Evolutionary conservation across 2,113 vertebrate species (phyloP), one percentile per base, ranked within the genome.

Genomic region (Prolemur simus): DNA sequence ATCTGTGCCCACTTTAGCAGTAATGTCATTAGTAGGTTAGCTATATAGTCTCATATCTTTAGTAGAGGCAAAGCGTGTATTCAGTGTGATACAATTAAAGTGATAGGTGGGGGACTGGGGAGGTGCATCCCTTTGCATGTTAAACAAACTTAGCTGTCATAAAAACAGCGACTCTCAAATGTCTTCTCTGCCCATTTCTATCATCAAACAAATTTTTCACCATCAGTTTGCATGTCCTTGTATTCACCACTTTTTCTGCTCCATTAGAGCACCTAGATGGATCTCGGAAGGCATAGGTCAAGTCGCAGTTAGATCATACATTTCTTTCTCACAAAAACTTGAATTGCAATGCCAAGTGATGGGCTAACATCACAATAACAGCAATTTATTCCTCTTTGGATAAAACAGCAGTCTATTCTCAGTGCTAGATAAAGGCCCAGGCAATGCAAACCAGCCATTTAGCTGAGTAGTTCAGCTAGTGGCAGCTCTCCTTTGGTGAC

Each of bases 321-420:
- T 99, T 98, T 98, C 99, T 98, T 97, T 96, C 98, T 98, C 98
- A 99, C 98, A 99, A 98, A 99, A 99, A 98, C 98, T 98, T 98
- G 98, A 99, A 99, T 99, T 99, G 98, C 98, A 98, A 98, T 99
- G 98, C 98, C 98, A 98, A 99, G 99, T 98, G 98, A 99, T 99
- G 99, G 99, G 98, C 99, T 99, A 99, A 99, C 98, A 98, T 99
- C 99, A 99, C 99, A 99, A 99, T 99, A 99, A 98, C 98, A 98
- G 98, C 98, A 98, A 99, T 99, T 99, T 99, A 98, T 98, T 98
- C 98, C 98, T 99, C 99, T 99, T 98, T 99, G 99, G 98, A 98
- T 99, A 98, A 99, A 98, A 98, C 98, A 98, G 98, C 98, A 98
- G 99, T 97, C 99, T 98, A 98, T 99, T 99, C 99, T 99, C 98